Evolutionary conservation across 2,113 vertebrate species (phyloP).

Genomic region (Onychostoma macrolepis): DNA sequence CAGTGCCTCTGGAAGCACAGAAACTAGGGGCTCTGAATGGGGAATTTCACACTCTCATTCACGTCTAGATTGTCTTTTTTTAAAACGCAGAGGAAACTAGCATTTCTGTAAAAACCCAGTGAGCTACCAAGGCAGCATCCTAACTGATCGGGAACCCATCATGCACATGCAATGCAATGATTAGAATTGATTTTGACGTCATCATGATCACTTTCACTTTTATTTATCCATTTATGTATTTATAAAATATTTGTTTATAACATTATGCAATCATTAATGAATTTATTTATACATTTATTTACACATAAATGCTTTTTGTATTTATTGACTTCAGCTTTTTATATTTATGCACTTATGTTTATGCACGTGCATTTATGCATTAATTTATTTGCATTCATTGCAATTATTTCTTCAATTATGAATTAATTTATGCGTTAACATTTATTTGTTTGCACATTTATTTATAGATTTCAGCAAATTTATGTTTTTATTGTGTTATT

Average conservation of each 20-base stretch:
- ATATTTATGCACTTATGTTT: neutral
- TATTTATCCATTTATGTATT: neutral
- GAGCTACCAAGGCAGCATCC: neutral
- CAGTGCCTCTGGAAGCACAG: conserved; percentile 33
- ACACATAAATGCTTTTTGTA: neutral
- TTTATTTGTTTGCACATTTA: neutral
- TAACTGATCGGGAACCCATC: neutral
- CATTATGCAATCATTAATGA: neutral
- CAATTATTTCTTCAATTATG: too few species aligned
- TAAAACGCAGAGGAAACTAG: neutral
- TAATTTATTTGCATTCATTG: neutral
- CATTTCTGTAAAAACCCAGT: neutral
- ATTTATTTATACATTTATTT: neutral
- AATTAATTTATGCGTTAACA: neutral
- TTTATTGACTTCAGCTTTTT: neutral
- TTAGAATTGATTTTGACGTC: neutral
- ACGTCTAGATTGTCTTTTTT: neutral
- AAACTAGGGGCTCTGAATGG: neutral
- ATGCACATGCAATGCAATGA: neutral
- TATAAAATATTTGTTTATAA: neutral
- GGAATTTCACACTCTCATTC: neutral
- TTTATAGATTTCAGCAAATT: neutral
- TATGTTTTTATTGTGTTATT: neutral
- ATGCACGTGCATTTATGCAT: neutral
- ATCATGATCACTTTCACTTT: neutral